phyloP scores from a whole-genome alignment of 2,797 vertebrate species.

The Danio albolineatus region DNA sequence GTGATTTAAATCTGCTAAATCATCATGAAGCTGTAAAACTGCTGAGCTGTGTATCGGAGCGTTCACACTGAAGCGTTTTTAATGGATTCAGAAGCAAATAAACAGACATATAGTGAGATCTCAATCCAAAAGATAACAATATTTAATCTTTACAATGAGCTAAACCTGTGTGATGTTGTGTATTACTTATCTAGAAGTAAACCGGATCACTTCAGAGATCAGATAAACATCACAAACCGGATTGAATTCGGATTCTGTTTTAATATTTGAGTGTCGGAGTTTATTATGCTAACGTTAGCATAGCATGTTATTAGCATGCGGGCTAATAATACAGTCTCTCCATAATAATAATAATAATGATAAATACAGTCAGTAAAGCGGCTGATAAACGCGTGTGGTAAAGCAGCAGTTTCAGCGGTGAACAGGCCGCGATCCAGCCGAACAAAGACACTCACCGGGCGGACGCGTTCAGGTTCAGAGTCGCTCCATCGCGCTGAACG shows the following conservation, averaged over 20 bases:
- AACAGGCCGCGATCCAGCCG: too few species aligned
- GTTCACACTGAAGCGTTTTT: not conserved
- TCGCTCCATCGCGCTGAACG: too few species aligned
- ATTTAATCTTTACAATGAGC: not conserved
- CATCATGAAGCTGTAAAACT: not conserved
- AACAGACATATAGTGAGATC: not conserved
- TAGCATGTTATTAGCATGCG: not conserved
- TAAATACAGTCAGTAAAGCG: not conserved
- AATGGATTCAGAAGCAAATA: too few species aligned
- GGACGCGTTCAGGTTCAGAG: too few species aligned
- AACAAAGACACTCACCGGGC: too few species aligned
- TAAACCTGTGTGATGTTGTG: not conserved
- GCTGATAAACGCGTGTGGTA: not conserved
- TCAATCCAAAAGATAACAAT: not conserved
- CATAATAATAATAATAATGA: too few species aligned
- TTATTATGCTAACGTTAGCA: slow-evolving; percentile 24
- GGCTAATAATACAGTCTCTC: not conserved
- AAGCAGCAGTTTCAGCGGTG: not conserved
- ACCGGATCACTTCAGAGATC: not conserved
- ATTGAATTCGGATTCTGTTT: not conserved
- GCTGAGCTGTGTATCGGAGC: too few species aligned
- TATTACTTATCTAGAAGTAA: too few species aligned
- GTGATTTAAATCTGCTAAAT: too few species aligned
- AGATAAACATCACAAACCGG: not conserved
- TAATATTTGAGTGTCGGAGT: too few species aligned